Percentiles rank a stretch among this genome's conserved stretches.
Evolutionary conservation across 37 sponge, comb jelly and placozoan genomes (phyloP).

Genomic region (Spongilla lacustris): DNA sequence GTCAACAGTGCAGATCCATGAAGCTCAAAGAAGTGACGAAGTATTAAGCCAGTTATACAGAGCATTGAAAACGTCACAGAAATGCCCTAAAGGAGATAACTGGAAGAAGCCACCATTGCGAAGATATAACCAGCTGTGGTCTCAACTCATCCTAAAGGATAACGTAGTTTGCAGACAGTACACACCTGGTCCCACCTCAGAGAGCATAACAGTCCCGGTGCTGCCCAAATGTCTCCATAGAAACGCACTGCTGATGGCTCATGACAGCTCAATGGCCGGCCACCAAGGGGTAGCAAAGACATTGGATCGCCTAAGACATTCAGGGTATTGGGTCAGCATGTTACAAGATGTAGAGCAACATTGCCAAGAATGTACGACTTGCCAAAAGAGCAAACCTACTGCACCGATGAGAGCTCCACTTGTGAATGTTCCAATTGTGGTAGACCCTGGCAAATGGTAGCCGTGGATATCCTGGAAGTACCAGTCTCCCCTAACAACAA

Average conservation of each 20-base stretch:
- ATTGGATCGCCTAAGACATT: conserved; percentile 24
- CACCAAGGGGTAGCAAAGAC: conserved; percentile 67
- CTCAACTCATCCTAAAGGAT: conserved; percentile 35
- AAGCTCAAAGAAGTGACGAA: too few relatives aligned
- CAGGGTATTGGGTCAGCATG: conserved; percentile 67
- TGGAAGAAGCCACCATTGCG: conserved; percentile 40
- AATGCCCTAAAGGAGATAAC: not conserved
- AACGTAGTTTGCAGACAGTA: conserved; percentile 51
- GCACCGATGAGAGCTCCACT: conserved; percentile 6
- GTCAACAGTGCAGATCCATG: too few relatives aligned
- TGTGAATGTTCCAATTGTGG: conserved; percentile 1
- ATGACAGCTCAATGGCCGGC: conserved; percentile 43
- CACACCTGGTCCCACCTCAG: conserved; percentile 17
- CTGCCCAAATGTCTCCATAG: conserved; percentile 4
- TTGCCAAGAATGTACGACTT: conserved; percentile 47
- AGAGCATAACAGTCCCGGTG: conserved; percentile 22
- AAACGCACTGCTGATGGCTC: conserved; percentile 1
- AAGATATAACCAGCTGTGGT: conserved; percentile 59
- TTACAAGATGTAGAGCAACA: conserved; percentile 26
- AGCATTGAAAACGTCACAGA: too few relatives aligned
- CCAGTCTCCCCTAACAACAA: conserved; percentile 46
- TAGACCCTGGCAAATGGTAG: conserved; percentile 46
- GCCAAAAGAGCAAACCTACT: conserved; percentile 25
- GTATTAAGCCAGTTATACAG: too few relatives aligned
- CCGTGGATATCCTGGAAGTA: conserved; percentile 55